Percentiles rank a stretch among this genome's conserved stretches.
These are phyloP conservation scores for Myotis findleyi DNA, from an alignment of 2,797 vertebrate species.

Conservation along the genomic window DNA sequence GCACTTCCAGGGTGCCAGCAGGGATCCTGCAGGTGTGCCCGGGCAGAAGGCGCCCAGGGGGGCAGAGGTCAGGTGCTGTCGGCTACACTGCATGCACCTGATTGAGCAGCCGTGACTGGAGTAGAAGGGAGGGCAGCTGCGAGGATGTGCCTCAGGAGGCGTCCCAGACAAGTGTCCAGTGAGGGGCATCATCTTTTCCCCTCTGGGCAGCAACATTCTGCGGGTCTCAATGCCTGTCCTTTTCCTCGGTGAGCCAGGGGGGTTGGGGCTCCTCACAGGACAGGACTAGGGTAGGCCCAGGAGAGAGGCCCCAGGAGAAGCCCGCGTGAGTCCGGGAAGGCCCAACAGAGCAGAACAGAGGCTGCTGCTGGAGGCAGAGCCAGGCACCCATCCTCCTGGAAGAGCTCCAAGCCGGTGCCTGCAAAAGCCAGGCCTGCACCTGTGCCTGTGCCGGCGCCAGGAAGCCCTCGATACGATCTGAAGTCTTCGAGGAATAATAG, in stretches of 20 bases:
- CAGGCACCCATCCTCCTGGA: neutral
- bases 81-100: neutral
- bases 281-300: neutral
- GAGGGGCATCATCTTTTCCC: neutral
- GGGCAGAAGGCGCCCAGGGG: neutral
- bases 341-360: neutral
- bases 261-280: neutral
- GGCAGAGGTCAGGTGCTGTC: neutral
- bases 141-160: no score
- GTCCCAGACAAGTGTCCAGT: neutral
- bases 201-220: neutral
- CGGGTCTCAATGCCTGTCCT: neutral
- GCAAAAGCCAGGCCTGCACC: neutral
- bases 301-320: rapidly evolving
- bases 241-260: neutral
- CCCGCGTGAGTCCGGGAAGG: rapidly evolving
- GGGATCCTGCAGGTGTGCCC: neutral
- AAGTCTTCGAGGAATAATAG: conserved; percentile 51
- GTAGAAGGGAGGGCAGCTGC: neutral
- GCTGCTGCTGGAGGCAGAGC: neutral
- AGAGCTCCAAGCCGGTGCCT: neutral
- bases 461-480: conserved; percentile 48
- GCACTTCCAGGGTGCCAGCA: no score
- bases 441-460: neutral
- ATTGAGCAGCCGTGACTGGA: neutral